These are phyloP conservation scores for Vimba vimba DNA, from an alignment of 2,113 vertebrate species.

Conservation along the genomic window DNA sequence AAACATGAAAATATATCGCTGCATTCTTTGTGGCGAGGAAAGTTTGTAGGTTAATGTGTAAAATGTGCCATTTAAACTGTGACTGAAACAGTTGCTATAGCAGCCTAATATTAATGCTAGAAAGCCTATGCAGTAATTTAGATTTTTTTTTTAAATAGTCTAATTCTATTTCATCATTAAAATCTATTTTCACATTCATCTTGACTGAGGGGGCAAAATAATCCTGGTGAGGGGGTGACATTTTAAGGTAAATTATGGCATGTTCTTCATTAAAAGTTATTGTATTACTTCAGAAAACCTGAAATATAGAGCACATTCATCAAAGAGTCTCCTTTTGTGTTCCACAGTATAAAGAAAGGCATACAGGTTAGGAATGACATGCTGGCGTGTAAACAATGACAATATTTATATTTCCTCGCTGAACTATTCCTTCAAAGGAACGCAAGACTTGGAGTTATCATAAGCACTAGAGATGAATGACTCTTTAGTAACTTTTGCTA, in stretches of 20 bases:
- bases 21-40: too few species aligned
- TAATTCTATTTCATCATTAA: too few species aligned
- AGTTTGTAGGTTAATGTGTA: too few species aligned
- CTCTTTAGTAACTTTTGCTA: neutral
- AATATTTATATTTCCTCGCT: neutral
- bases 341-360: neutral
- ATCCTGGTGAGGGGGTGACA: too few species aligned
- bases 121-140: too few species aligned
- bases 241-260: neutral
- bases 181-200: too few species aligned
- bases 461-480: neutral
- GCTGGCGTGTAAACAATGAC: neutral
- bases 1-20: too few species aligned
- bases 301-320: neutral
- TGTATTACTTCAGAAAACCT: neutral
- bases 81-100: too few species aligned
- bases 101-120: too few species aligned
- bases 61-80: too few species aligned
- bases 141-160: too few species aligned
- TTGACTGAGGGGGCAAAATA: too few species aligned
- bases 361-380: neutral
- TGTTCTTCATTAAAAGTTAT: neutral
- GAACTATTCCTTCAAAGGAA: conserved; percentile 15
- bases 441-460: neutral
- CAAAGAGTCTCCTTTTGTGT: neutral